phyloP scores from a whole-genome alignment of 2,888 invertebrate species.

The Ptilodon capucinus region DNA sequence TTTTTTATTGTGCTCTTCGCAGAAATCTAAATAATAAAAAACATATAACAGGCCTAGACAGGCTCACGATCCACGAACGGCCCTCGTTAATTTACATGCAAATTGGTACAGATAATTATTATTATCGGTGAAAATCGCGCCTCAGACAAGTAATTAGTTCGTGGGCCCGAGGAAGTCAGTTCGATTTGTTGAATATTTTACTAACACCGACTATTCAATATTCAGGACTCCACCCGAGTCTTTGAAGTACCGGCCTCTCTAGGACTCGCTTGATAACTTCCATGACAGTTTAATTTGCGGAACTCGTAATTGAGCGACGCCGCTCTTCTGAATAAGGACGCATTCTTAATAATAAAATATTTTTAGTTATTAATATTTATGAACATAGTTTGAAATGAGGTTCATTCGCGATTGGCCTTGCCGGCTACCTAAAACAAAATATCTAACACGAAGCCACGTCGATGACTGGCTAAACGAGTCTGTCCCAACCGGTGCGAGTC shows the following conservation, averaged over 20 bases:
- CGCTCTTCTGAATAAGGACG: conserved; percentile 11
- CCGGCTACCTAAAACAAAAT: conserved; percentile 31
- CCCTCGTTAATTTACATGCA: conserved; percentile 38
- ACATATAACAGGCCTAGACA: conserved; percentile 23
- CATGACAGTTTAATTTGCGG: conserved; percentile 66
- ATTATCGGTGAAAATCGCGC: conserved; percentile 47
- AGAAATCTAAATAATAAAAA: conserved; percentile 26
- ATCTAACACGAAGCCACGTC: not conserved
- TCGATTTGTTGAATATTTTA: conserved; percentile 69
- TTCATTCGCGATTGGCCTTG: conserved; percentile 23
- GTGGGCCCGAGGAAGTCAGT: conserved; percentile 37
- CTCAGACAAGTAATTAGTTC: conserved; percentile 55
- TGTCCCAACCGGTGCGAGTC: not conserved
- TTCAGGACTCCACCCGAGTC: conserved; percentile 56
- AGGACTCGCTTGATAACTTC: conserved; percentile 55
- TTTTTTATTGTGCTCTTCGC: not conserved
- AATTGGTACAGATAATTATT: conserved; percentile 40
- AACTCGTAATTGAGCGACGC: conserved; percentile 46
- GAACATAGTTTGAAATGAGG: not conserved
- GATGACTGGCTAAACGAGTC: not conserved
- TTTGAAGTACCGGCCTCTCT: conserved; percentile 48
- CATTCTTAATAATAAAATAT: not conserved
- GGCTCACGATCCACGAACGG: conserved; percentile 18
- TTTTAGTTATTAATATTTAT: not conserved
- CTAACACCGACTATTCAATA: conserved; percentile 68